Evolutionary conservation across 92 coral and sea anemone species (phyloP), one percentile per base, ranked within the genome.

Genomic region (Galaxea fascicularis): DNA sequence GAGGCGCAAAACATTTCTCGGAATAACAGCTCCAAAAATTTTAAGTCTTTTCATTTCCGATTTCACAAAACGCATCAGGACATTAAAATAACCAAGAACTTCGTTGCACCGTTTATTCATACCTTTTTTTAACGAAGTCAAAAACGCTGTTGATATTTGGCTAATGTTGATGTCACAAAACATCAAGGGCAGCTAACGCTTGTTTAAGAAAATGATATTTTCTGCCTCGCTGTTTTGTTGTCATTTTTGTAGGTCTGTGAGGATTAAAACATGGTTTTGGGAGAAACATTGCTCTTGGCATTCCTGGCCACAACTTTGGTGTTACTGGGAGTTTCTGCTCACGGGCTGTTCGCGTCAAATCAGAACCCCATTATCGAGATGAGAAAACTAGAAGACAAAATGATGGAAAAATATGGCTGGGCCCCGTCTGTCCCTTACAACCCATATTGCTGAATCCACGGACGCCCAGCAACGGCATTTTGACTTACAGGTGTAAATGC

Each of bases 381-480:
- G 69, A 21, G 86, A 31, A 57, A 82, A 41, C 77, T 41, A 0
- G 86, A 82, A n/a, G 86, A 82, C 44, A 41, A 71, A 28, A 82
- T 82, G 86, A 82, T 71, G 86, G 86, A 70, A 21, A 82, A 82
- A 26, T 82, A 82, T 25, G 86, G 86, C 46, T 82, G 86, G 86
- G 67, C 66, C 5, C 86, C 86, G 4, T 82, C 86, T 1, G 78
- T 82, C 4, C 71, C 77, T 5, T 82, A 82, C 24, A 56, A 71
- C 15, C 41, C 78, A 1, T 82, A 82, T 59, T 2, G 13, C 41
- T 70, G 28, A 49, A 71, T 30, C 18, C 16, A 44, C 49, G 24
- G 28, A 29, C 21, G 28, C 14, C 3, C n/a, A 4, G 4, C 18
- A 26, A 12, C 14, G 41, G 6, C 10, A 17, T 3, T 10, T 62